A percentile compares a stretch with the other conserved stretches of the same genome.
phyloP scores from a whole-genome alignment of 2,113 vertebrate species.

The Semicossyphus pulcher region DNA sequence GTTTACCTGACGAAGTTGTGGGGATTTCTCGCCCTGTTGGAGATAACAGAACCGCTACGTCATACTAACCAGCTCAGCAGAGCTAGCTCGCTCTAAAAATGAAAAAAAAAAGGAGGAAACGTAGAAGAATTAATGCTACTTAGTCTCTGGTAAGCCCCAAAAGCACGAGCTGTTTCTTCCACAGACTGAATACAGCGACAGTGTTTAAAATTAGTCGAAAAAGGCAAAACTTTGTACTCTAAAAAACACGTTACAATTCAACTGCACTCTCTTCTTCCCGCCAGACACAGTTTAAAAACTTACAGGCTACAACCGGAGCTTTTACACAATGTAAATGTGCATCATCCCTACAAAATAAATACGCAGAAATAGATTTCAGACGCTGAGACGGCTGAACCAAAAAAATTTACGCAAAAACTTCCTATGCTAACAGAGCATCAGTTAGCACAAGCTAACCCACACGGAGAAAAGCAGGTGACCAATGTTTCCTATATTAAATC shows the following conservation, averaged over 20 bases:
- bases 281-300: not conserved
- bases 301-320: not conserved
- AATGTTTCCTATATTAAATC: not conserved
- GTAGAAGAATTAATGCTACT: not conserved
- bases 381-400: not conserved
- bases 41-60: not conserved
- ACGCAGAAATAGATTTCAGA: constrained; percentile 2
- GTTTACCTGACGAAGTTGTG: no score
- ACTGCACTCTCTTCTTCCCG: not conserved
- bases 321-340: not conserved
- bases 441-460: constrained; percentile 2
- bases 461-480: not conserved
- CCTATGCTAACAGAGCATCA: constrained; percentile 8
- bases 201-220: constrained; percentile 2
- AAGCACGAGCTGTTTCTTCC: not conserved
- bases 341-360: not conserved
- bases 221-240: constrained; percentile 15
- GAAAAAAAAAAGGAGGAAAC: not conserved
- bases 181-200: constrained; percentile 30
- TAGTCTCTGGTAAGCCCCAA: not conserved
- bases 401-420: not conserved
- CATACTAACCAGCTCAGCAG: no score
- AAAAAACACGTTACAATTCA: not conserved
- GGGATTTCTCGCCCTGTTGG: not conserved
- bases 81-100: not conserved